Conservation (phyloP, 2,113 vertebrate species). For the Nematolebias whitei region DNA sequence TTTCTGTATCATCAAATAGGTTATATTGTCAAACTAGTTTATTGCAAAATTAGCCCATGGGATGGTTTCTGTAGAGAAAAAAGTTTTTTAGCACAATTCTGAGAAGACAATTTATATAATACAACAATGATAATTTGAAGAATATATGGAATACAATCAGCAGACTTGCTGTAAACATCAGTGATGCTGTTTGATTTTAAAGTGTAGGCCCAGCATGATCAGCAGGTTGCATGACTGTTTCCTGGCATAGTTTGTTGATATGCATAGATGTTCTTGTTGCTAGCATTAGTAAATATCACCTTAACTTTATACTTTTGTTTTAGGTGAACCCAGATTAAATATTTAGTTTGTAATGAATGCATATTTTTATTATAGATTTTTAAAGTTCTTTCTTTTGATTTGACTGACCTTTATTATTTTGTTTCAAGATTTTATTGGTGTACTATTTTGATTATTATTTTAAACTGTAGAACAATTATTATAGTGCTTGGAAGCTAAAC, state of each 20-base stretch:
- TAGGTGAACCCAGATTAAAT: not conserved
- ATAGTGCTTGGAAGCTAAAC: no score
- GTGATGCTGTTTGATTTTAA: constrained; percentile 19
- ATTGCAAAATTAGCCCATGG: not conserved
- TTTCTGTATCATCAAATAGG: not conserved
- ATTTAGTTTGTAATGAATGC: not conserved
- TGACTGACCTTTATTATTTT: not conserved
- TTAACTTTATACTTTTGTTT: not conserved
- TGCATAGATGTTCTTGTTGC: constrained; percentile 6
- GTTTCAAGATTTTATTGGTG: not conserved
- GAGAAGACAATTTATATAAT: constrained; percentile 8
- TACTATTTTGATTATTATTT: not conserved
- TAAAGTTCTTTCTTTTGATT: not conserved
- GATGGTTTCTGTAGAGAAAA: not conserved
- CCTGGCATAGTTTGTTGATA: constrained; percentile 35
- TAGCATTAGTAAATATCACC: not conserved
- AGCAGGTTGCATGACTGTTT: constrained; percentile 14
- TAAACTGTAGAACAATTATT: no score
- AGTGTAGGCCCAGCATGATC: constrained; percentile 4
- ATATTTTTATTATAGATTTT: not conserved
- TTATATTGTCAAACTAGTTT: no score
- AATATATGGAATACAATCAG: constrained; percentile 3
- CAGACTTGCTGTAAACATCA: constrained; percentile 20
- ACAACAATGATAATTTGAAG: constrained; percentile 24
- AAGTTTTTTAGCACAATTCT: not conserved